Evolutionary conservation across 2,888 invertebrate species (phyloP), one percentile per base, ranked within the genome.

Genomic region (Phasia obesa): DNA sequence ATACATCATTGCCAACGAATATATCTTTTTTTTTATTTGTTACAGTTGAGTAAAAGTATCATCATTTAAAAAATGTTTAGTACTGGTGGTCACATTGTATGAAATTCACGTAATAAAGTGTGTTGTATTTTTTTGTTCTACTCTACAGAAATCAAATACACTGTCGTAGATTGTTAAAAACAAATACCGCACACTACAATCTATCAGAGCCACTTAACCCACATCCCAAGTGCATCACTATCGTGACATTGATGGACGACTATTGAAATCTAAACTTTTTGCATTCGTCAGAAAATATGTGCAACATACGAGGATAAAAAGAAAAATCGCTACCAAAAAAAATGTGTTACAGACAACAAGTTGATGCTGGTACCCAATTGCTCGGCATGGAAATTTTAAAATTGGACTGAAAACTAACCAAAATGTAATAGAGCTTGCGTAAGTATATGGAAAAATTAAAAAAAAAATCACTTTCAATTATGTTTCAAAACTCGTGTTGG

Each of bases 191-290:
- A 70, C 44, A 77, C 65, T 19, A 31, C 74, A 31, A 51, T 65
- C 51, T 44, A 74, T 67, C 60, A 74, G 53, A 74, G 67, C 67
- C 80, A 67, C 75, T 80, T 80, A 80, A 80, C 80, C 80, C 67
- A 80, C 55, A 69, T 80, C 75, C 75, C 80, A 69, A 80, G 62
- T 55, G 75, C 60, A 80, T 75, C 75, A 75, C 67, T 80, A 80
- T 80, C 75, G 62, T 69, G 80, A 75, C 80, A 80, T 69, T 80
- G 80, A 75, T 75, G 75, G 44, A 80, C 75, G 75, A 80, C 80
- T 80, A 69, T 62, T 80, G 55, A 80, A 75, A 65, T 80, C 47
- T 62, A 80, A 80, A 80, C 60, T 75, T 80, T 80, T 80, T 69
- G 11, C 47, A 59, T 67, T 25, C 65, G 57, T 65, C 42, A 59